Evolutionary conservation across 2,113 vertebrate species (phyloP).

Genomic region (Taurulus bubalis): DNA sequence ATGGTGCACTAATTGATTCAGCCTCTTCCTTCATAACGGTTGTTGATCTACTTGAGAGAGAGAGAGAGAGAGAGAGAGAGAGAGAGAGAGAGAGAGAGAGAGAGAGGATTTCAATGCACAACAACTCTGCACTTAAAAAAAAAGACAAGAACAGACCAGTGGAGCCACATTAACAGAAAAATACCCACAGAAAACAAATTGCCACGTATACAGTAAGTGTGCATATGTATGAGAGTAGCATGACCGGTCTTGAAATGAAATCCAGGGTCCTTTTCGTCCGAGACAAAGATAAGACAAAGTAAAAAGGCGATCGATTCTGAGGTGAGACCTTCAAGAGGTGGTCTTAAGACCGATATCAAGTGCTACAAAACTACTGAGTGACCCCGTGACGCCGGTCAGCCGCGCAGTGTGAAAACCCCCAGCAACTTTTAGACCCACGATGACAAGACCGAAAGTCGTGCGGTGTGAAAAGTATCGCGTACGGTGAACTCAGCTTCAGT

Average conservation of each 20-base stretch:
- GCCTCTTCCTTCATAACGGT: not conserved
- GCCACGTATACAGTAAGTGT: not conserved
- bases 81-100: not conserved
- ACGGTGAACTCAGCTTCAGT: not conserved
- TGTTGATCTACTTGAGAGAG: conserved; percentile 12
- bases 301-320: not conserved
- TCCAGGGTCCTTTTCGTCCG: not conserved
- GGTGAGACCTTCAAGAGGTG: not conserved
- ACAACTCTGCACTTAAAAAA: not conserved
- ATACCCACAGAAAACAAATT: not conserved
- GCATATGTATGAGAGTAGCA: too few relatives aligned
- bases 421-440: not conserved
- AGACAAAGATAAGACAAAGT: not conserved
- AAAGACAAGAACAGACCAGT: not conserved
- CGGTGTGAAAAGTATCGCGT: not conserved
- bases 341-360: not conserved
- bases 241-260: too few relatives aligned
- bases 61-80: not conserved
- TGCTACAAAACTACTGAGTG: not conserved
- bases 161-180: too few relatives aligned
- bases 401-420: not conserved
- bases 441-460: not conserved
- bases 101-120: not conserved
- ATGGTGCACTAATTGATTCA: conserved; percentile 20
- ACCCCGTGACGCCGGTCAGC: not conserved